phyloP scores from a whole-genome alignment of 1,140 invertebrate species.

The Leptinotarsa texana region DNA sequence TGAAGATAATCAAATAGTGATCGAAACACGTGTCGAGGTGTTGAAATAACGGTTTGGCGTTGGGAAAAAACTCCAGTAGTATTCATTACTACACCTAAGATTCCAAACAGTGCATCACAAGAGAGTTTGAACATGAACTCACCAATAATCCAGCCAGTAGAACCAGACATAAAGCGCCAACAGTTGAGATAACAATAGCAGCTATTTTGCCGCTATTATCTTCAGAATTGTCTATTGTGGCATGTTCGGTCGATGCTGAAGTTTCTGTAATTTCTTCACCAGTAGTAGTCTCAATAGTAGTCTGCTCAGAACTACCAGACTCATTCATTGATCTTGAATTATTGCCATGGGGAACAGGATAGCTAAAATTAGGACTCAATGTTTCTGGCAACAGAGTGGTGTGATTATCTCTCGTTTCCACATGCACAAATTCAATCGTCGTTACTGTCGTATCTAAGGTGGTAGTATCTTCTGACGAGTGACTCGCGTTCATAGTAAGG shows the following conservation, averaged over 20 bases:
- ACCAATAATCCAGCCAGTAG: slow-evolving; percentile 69
- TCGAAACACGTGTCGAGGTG: too few relatives aligned
- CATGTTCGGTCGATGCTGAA: not conserved
- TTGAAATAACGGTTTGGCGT: too few relatives aligned
- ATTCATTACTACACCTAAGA: too few relatives aligned
- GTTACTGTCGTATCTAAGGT: slow-evolving; percentile 16
- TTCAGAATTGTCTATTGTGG: slow-evolving; percentile 9
- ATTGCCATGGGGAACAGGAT: slow-evolving; percentile 17
- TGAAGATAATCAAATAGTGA: too few relatives aligned
- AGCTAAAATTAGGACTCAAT: slow-evolving; percentile 27
- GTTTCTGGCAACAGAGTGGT: slow-evolving; percentile 35
- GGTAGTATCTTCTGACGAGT: not conserved
- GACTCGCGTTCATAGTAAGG: not conserved
- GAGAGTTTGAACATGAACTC: slow-evolving; percentile 46
- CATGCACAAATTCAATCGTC: slow-evolving; percentile 26
- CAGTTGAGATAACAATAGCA: slow-evolving; percentile 60
- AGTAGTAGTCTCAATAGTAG: not conserved
- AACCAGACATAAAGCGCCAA: slow-evolving; percentile 62
- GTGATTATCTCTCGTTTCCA: slow-evolving; percentile 28
- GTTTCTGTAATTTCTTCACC: not conserved
- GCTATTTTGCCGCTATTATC: slow-evolving; percentile 57
- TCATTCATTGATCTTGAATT: not conserved
- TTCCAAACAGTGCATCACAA: too few relatives aligned
- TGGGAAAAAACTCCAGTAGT: too few relatives aligned
- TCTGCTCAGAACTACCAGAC: not conserved